Evolutionary conservation across 64 coral and sea anemone genomes (phyloP), one percentile per base, ranked within the genome.

Genomic region (Astreopora myriophthalma): DNA sequence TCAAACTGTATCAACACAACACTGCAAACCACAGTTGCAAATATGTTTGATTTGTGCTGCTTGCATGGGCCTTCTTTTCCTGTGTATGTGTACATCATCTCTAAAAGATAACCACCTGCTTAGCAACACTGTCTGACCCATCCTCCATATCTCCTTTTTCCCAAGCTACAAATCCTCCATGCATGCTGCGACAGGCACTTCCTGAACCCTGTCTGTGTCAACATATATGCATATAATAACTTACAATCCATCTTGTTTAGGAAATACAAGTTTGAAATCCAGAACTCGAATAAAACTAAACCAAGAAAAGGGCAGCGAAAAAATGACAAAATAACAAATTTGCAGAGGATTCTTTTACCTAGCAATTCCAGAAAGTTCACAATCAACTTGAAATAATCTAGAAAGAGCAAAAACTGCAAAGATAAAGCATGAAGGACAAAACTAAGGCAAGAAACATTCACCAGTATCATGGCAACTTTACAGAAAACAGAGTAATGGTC

Each of bases 171-270:
- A 93, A 98, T 19, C 96, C 96, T 31, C 96, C 96, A 88, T 93
- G 95, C 26, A 98, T 95, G 86, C 96, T 98, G 23, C 96, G 93
- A 32, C 93, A 98, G 67, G 96, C 96, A 58, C 96, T 98, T 64
- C 96, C 96, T 29, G 96, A 98, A 25, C 96, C 96, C 48, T 93
- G 81, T 69, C 96, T 98, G 77, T 20, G 3, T 22, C 12, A 48
- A 19, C 26, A 72, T 36, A 31, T 11, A 46, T 5, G 5, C 42
- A 46, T 46, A 11, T 6, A 46, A 46, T 6, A 11, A 46, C 5
- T 0, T 11, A 46, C 42, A 46, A 46, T 0, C 42, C 5, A 11
- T 46, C 5, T 46, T 46, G 42, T 11, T 46, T 46, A 11, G 42
- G 42, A 46, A 46, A 46, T 46, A 63, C 28, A 28, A 71, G 3